These are phyloP conservation scores for Amphipyra berbera DNA, from an alignment of 2,888 invertebrate species.

Conservation along the genomic window DNA sequence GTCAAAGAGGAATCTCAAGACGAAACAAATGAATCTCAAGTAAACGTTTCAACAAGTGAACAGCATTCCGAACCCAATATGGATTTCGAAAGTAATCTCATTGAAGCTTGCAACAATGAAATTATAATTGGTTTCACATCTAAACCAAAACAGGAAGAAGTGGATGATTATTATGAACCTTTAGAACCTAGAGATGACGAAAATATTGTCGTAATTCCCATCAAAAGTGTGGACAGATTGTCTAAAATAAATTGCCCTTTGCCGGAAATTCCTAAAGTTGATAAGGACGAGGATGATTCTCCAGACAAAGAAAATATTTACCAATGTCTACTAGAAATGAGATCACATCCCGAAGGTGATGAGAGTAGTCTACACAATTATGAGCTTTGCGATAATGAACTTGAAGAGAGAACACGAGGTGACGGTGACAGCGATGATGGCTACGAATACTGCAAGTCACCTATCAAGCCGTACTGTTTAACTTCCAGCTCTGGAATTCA, in stretches of 20 bases:
- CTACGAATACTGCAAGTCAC: conserved; percentile 87
- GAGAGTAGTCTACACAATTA: conserved; percentile 88
- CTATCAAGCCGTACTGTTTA: conserved; percentile 82
- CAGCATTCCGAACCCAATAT: conserved; percentile 69
- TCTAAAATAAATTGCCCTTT: conserved; percentile 87
- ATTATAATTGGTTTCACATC: conserved; percentile 78
- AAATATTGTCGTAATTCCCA: conserved; percentile 78
- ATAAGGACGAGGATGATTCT: conserved; percentile 53
- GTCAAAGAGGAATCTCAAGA: conserved; percentile 71
- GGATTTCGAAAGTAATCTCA: conserved; percentile 84
- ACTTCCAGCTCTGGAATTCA: conserved; percentile 85
- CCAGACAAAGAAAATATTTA: conserved; percentile 80
- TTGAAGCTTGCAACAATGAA: conserved; percentile 85
- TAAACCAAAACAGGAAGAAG: conserved; percentile 70
- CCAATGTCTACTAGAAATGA: conserved; percentile 84
- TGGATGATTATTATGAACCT: conserved; percentile 86
- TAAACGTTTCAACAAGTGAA: conserved; percentile 62
- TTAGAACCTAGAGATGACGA: conserved; percentile 79
- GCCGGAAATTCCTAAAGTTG: conserved; percentile 84
- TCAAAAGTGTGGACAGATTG: conserved; percentile 74
- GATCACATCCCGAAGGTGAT: conserved; percentile 86
- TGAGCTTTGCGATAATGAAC: conserved; percentile 83
- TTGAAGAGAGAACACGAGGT: conserved; percentile 84
- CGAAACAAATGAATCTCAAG: conserved; percentile 70
- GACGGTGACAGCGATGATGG: conserved; percentile 87